phyloP scores from a whole-genome alignment of 2,888 invertebrate genomes.

The Pasiphila rectangulata region DNA sequence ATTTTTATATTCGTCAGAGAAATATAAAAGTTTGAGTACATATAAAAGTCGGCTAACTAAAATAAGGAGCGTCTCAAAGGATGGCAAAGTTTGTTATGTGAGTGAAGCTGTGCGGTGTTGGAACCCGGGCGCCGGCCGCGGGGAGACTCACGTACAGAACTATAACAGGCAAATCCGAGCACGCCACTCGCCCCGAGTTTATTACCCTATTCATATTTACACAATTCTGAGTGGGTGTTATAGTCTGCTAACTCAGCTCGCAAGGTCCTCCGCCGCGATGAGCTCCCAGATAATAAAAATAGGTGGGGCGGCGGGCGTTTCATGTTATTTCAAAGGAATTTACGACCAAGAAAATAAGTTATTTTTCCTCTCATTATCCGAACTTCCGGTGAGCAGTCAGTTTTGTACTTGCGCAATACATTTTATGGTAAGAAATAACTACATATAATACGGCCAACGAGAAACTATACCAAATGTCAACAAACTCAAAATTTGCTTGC shows the following conservation, averaged over 20 bases:
- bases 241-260: conserved; percentile 24
- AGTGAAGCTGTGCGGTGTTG: conserved; percentile 37
- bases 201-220: conserved; percentile 76
- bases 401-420: conserved; percentile 7
- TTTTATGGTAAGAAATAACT: conserved; percentile 1
- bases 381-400: conserved; percentile 9
- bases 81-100: conserved; percentile 62
- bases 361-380: conserved; percentile 8
- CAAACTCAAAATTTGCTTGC: no score
- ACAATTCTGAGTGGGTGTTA: conserved; percentile 67
- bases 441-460: not conserved
- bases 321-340: conserved; percentile 21
- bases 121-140: conserved; percentile 27
- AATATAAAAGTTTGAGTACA: conserved; percentile 31
- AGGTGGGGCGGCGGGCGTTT: conserved; percentile 11
- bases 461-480: no score
- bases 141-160: conserved; percentile 68
- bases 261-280: conserved; percentile 17
- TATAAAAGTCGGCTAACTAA: conserved; percentile 38
- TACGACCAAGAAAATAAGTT: conserved; percentile 15
- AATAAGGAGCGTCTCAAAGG: conserved; percentile 55
- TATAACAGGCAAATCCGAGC: conserved; percentile 70
- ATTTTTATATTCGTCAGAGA: conserved; percentile 26
- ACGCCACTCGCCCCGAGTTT: conserved; percentile 65
- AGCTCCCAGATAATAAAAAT: conserved; percentile 20